Evolutionary conservation across 1,140 invertebrate genomes (phyloP).

Genomic region (Paraescarpia echinospica): DNA sequence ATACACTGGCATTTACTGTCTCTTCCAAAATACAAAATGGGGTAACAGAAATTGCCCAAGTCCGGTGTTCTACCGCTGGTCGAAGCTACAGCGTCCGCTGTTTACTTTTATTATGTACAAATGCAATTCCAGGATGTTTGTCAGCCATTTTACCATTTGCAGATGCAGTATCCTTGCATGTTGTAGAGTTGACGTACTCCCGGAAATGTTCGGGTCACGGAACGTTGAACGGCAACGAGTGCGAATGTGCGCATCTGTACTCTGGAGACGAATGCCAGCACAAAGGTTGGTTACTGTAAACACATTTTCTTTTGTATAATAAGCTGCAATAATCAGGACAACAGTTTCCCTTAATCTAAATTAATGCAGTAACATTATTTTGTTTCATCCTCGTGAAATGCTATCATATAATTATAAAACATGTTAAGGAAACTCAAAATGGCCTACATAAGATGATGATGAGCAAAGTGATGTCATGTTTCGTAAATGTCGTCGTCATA

Average conservation of each 20-base stretch:
- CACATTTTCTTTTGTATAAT: background rate
- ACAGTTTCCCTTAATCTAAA: too few relatives aligned
- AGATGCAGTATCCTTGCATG: conserved; percentile 14
- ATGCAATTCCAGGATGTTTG: too few relatives aligned
- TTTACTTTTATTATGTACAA: too few relatives aligned
- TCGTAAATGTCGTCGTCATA: too few relatives aligned
- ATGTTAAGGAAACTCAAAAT: background rate
- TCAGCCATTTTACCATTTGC: too few relatives aligned
- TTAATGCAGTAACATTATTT: background rate
- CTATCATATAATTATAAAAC: background rate
- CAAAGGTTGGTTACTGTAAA: conserved; percentile 32
- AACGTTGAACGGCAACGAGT: conserved; percentile 65
- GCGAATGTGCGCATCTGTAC: conserved; percentile 75
- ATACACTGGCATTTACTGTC: too few relatives aligned
- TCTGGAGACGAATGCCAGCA: conserved; percentile 77
- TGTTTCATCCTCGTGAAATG: background rate
- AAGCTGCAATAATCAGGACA: too few relatives aligned
- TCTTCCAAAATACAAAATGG: too few relatives aligned
- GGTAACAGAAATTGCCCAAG: too few relatives aligned
- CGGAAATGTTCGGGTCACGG: conserved; percentile 83
- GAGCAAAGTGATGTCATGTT: background rate
- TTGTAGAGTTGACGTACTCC: conserved; percentile 15
- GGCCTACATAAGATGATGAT: background rate
- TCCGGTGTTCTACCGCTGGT: too few relatives aligned
- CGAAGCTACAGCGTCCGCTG: too few relatives aligned